Conservation (phyloP, 2,888 invertebrate species). For the Lamellibrachia columna region DNA sequence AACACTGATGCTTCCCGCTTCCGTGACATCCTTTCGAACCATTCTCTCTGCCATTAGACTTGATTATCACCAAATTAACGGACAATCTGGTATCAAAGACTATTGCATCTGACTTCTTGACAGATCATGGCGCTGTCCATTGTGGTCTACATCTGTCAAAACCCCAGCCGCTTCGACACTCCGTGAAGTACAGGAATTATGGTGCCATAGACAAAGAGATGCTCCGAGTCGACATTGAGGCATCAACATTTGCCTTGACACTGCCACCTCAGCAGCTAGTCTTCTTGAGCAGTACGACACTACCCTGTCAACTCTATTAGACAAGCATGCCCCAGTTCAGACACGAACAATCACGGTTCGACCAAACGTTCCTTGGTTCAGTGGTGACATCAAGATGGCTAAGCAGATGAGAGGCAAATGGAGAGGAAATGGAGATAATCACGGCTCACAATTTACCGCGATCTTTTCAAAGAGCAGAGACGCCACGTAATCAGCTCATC, state of each 20-base stretch:
- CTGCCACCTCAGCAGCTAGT: neutral
- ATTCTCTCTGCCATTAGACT: neutral
- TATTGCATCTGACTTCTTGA: neutral
- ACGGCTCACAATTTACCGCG: neutral
- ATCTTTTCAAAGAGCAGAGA: neutral
- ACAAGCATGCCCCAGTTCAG: neutral
- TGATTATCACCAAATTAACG: neutral
- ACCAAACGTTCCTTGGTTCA: neutral
- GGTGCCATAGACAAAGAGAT: neutral
- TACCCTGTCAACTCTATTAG: neutral
- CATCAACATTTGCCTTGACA: neutral
- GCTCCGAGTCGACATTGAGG: neutral
- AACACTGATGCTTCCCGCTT: neutral
- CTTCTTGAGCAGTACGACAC: neutral
- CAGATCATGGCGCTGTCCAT: neutral
- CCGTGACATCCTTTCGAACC: neutral
- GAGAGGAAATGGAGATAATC: neutral
- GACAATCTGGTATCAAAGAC: neutral
- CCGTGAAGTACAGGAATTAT: no score
- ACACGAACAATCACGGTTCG: neutral
- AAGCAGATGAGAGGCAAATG: neutral
- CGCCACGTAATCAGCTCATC: neutral
- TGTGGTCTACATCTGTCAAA: neutral
- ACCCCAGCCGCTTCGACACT: neutral
- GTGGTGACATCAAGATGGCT: neutral